Percentiles rank a stretch among this genome's conserved stretches.
phyloP scores from a whole-genome alignment of 2,888 invertebrate species.

The Drosophila demipolita region DNA sequence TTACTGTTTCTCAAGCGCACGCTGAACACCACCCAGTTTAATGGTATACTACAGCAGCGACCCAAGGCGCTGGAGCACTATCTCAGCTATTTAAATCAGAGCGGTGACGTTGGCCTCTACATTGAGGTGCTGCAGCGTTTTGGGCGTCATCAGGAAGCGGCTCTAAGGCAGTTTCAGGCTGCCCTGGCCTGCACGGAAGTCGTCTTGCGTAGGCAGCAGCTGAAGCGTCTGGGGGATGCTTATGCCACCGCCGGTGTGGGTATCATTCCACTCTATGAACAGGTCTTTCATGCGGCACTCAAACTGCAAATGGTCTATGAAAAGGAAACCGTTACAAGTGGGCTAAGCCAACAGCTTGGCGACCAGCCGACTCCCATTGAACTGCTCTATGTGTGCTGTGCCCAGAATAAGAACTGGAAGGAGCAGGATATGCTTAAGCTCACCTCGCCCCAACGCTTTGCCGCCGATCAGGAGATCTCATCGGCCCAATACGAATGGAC shows the following conservation, averaged over 20 bases:
- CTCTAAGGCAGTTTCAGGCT: conserved; percentile 85
- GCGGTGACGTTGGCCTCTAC: conserved; percentile 83
- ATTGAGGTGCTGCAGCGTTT: conserved; percentile 90
- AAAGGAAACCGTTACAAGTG: conserved; percentile 51
- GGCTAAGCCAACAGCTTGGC: conserved; percentile 55
- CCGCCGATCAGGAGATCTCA: conserved; percentile 85
- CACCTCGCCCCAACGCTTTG: conserved; percentile 81
- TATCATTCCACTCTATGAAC: conserved; percentile 76
- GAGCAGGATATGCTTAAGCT: conserved; percentile 73
- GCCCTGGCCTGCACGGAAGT: conserved; percentile 75
- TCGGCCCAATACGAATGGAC: conserved; percentile 90
- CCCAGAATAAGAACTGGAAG: conserved; percentile 83
- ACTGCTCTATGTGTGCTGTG: conserved; percentile 80
- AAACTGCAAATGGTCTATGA: conserved; percentile 77
- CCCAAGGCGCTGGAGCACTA: conserved; percentile 91
- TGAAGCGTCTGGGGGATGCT: conserved; percentile 71
- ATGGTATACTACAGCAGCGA: conserved; percentile 89
- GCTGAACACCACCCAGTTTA: conserved; percentile 89
- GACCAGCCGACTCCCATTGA: conserved; percentile 80
- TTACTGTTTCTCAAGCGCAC: conserved; percentile 91
- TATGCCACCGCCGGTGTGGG: conserved; percentile 69
- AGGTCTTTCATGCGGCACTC: conserved; percentile 76
- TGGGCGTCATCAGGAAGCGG: conserved; percentile 88
- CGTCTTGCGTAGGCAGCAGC: conserved; percentile 78
- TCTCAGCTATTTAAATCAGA: conserved; percentile 90